A percentile compares a stretch with the other conserved stretches of the same genome.
These are phyloP conservation scores for Lonchura striata DNA, from an alignment of 2,113 vertebrate species.

Conservation along the genomic window DNA sequence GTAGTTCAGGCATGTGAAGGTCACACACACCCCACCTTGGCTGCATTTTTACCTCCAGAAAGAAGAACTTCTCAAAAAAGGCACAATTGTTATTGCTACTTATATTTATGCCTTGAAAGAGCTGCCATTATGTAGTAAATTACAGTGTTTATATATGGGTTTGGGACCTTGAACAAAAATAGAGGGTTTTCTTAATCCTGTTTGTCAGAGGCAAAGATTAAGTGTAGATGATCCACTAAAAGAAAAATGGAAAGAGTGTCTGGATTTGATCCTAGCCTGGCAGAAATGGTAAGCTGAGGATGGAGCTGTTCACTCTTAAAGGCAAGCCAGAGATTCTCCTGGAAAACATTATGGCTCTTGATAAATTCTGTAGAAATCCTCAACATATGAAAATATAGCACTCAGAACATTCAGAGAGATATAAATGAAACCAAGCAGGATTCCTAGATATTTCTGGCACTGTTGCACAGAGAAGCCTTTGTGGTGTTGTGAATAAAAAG, in stretches of 20 bases:
- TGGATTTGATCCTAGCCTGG: slow-evolving; percentile 37
- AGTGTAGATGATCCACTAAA: slow-evolving; percentile 15
- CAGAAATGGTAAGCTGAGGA: slow-evolving; percentile 33
- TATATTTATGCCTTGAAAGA: background rate
- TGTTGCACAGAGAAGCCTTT: background rate
- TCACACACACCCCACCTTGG: fast-evolving
- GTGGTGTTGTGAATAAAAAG: background rate
- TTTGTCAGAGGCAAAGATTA: slow-evolving; percentile 23
- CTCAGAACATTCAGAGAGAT: background rate
- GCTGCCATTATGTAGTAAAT: slow-evolving; percentile 46
- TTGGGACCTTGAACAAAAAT: slow-evolving; percentile 34
- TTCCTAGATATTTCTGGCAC: background rate
- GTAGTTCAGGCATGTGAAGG: background rate
- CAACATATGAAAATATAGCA: background rate
- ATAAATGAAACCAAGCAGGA: slow-evolving; percentile 13
- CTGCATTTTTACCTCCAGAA: background rate
- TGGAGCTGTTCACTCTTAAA: background rate
- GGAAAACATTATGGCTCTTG: slow-evolving; percentile 47
- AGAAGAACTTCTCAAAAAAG: background rate
- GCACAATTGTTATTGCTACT: background rate
- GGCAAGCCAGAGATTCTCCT: slow-evolving; percentile 45
- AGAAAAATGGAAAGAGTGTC: background rate
- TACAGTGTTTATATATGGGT: slow-evolving; percentile 7
- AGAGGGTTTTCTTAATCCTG: slow-evolving; percentile 46
- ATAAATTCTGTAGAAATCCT: slow-evolving; percentile 26